Percentiles rank a stretch among this genome's conserved stretches.
Evolutionary conservation across 2,888 invertebrate species (phyloP).

Genomic region (Zeuzera pyrina): DNA sequence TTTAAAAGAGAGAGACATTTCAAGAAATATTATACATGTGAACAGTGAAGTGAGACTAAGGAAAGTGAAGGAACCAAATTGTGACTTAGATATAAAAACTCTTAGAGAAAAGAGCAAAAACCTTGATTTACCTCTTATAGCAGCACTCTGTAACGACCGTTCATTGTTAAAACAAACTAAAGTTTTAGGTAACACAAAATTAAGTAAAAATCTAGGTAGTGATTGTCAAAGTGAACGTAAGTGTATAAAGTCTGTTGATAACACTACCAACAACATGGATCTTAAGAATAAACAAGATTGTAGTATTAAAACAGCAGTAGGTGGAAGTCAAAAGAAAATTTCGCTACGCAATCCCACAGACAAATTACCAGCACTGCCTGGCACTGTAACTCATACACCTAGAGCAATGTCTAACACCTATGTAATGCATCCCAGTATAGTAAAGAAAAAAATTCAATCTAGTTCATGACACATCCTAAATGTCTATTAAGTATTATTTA

Average conservation of each 20-base stretch:
- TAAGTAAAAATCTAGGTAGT: constrained; percentile 47
- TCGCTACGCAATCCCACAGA: constrained; percentile 82
- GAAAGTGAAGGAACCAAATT: constrained; percentile 57
- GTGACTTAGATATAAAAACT: constrained; percentile 83
- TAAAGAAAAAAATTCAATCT: constrained; percentile 60
- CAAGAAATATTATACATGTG: constrained; percentile 26
- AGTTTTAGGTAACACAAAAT: constrained; percentile 86
- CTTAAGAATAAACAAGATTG: constrained; percentile 57
- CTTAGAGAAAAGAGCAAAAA: constrained; percentile 91
- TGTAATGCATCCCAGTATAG: constrained; percentile 69
- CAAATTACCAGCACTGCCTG: constrained; percentile 79
- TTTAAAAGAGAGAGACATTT: constrained; percentile 39
- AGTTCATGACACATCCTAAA: constrained; percentile 67
- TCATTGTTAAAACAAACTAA: constrained; percentile 91
- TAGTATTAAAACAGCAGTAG: constrained; percentile 78
- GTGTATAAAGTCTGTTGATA: constrained; percentile 53
- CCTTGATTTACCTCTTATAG: constrained; percentile 91
- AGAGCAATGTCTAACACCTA: constrained; percentile 81
- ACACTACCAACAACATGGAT: constrained; percentile 62
- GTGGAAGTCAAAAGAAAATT: constrained; percentile 71
- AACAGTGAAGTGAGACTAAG: constrained; percentile 40
- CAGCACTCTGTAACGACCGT: constrained; percentile 93
- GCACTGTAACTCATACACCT: constrained; percentile 66
- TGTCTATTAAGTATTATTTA: constrained; percentile 19
- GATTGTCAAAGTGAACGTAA: constrained; percentile 62